phyloP scores from a whole-genome alignment of 2,113 vertebrate species.

The Neolamprologus falcicula region DNA sequence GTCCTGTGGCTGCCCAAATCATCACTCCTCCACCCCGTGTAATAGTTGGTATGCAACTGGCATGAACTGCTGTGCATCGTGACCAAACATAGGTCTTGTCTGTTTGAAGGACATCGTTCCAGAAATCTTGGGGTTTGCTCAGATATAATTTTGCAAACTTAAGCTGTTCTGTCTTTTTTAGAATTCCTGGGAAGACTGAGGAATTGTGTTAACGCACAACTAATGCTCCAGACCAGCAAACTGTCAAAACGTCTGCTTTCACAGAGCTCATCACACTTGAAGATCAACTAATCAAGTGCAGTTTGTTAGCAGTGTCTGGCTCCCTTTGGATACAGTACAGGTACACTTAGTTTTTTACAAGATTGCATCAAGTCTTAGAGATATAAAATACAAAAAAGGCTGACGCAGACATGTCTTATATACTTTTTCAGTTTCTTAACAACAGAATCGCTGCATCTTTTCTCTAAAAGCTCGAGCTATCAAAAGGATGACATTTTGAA shows the following conservation, averaged over 20 bases:
- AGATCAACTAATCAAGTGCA: background rate
- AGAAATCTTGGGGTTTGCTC: fast-evolving
- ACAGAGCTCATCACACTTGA: background rate
- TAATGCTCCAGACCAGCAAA: background rate
- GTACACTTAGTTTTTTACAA: background rate
- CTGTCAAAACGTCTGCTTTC: fast-evolving
- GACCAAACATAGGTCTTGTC: background rate
- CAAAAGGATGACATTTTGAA: background rate
- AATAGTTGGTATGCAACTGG: background rate
- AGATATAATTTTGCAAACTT: background rate
- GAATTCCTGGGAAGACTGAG: background rate
- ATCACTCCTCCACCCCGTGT: background rate
- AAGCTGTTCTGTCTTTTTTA: background rate
- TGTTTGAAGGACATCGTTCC: background rate
- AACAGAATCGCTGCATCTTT: background rate
- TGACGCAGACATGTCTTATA: fast-evolving
- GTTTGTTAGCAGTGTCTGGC: background rate
- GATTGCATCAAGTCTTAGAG: background rate
- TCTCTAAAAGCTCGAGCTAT: background rate
- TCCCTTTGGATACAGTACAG: background rate
- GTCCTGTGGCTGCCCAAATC: background rate
- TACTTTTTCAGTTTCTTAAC: background rate
- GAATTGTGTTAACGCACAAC: background rate
- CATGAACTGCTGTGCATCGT: background rate
- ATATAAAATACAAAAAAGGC: background rate